Conservation (phyloP, 1,140 invertebrate species). For the Oreohelix idahoensis region DNA sequence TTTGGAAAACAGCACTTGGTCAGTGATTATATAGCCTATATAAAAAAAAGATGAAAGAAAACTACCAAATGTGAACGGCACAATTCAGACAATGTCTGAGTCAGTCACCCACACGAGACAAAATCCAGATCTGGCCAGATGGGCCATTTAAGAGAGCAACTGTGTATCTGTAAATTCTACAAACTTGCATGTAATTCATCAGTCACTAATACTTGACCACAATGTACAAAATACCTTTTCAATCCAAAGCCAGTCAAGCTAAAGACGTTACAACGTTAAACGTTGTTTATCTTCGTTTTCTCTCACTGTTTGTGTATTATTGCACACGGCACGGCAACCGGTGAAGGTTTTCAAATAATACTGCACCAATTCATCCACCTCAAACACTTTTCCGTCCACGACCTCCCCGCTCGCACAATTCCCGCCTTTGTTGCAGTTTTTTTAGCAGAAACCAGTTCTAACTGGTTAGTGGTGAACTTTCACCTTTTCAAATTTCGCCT, state of each 20-base stretch:
- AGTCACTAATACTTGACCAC: too few species aligned
- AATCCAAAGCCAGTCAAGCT: not conserved
- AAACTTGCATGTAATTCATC: too few species aligned
- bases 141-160: too few species aligned
- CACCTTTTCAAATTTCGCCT: not conserved
- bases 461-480: not conserved
- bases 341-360: not conserved
- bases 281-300: not conserved
- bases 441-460: not conserved
- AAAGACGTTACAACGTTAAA: not conserved
- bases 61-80: too few species aligned
- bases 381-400: not conserved
- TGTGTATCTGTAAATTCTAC: too few species aligned
- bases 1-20: too few species aligned
- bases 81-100: too few species aligned
- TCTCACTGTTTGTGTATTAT: not conserved
- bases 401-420: too few species aligned
- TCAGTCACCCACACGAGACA: too few species aligned
- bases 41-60: too few species aligned
- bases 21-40: too few species aligned
- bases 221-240: not conserved
- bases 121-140: too few species aligned
- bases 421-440: conserved; percentile 4
- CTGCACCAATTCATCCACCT: not conserved
- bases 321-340: not conserved